phyloP scores from a whole-genome alignment of 2,797 vertebrate species.

The Novumbra hubbsi region DNA sequence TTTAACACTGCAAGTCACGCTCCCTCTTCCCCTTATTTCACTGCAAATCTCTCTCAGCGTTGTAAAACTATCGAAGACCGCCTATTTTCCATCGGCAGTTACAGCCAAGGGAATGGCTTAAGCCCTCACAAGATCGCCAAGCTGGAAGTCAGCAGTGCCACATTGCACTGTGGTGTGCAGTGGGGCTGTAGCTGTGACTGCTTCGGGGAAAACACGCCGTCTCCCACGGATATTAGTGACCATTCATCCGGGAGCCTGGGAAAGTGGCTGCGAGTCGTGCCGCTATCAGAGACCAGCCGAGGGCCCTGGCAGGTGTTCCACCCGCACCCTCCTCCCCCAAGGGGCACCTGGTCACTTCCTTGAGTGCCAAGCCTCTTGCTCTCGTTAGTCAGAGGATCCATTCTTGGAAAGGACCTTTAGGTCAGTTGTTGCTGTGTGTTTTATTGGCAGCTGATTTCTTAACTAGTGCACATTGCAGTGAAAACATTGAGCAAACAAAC shows the following conservation, averaged over 20 bases:
- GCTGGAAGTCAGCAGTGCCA: not conserved
- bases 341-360: not conserved
- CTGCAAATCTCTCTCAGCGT: not conserved
- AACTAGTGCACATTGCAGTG: not conserved
- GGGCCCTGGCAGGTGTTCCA: constrained; percentile 5
- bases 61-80: not conserved
- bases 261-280: constrained; percentile 46
- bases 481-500: not conserved
- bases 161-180: not conserved
- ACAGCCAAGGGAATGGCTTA: not conserved
- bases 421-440: not conserved
- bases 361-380: not conserved
- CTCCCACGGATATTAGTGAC: constrained; percentile 58
- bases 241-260: constrained; percentile 65
- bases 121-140: constrained; percentile 1
- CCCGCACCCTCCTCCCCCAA: not conserved
- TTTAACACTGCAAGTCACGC: not conserved
- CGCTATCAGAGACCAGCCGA: not conserved
- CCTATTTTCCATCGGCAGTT: not conserved
- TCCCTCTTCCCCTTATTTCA: not conserved
- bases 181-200: not conserved
- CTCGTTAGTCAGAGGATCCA: not conserved
- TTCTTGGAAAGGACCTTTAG: not conserved
- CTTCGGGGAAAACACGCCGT: constrained; percentile 44
- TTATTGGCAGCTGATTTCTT: not conserved